These are phyloP conservation scores for Saccostrea echinata DNA, from an alignment of 1,140 invertebrate species.

Conservation along the genomic window DNA sequence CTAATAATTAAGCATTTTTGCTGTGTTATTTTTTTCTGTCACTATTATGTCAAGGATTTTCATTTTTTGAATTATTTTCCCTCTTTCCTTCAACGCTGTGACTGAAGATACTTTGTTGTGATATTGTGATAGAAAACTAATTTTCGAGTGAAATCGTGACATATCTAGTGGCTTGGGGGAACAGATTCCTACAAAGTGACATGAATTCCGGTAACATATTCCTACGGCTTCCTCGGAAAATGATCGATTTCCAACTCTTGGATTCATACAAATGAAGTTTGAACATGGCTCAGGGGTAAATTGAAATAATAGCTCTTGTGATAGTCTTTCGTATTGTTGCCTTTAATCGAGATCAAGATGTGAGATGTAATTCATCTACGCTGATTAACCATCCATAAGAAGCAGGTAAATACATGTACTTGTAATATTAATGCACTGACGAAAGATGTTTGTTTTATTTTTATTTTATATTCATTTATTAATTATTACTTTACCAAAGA, in stretches of 20 bases:
- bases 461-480: too few relatives aligned
- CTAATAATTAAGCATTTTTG: background rate
- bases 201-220: constrained; percentile 35
- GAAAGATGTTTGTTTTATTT: background rate
- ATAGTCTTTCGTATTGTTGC: background rate
- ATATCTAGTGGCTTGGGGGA: background rate
- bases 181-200: background rate
- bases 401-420: background rate
- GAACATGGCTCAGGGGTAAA: constrained; percentile 28
- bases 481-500: too few relatives aligned
- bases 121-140: constrained; percentile 13
- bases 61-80: background rate
- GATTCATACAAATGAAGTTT: constrained; percentile 7
- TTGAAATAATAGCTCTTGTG: constrained; percentile 13
- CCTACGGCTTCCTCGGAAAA: constrained; percentile 26
- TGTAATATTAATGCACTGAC: background rate
- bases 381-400: background rate
- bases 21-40: background rate
- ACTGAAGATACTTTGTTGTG: background rate
- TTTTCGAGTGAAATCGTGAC: constrained; percentile 7
- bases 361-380: background rate
- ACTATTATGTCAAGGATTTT: background rate
- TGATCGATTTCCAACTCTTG: constrained; percentile 34
- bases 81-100: background rate
- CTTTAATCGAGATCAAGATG: background rate